Evolutionary conservation across 1,140 invertebrate genomes (phyloP).

Genomic region (Drosophila takahashii): DNA sequence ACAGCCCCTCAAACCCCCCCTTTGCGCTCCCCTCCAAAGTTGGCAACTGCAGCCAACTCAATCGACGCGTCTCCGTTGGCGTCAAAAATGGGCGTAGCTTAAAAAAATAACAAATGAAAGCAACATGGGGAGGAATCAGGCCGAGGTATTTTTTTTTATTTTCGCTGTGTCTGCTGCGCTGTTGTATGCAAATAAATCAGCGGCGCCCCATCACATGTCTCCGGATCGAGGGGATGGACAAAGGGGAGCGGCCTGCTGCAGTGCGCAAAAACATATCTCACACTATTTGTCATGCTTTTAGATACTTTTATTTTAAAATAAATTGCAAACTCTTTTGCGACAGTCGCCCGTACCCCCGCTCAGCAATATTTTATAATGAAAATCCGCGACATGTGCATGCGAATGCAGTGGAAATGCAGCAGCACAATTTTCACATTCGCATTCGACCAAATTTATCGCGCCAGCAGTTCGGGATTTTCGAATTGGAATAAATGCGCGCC

Average conservation of each 20-base stretch:
- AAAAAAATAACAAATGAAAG: conserved; percentile 7
- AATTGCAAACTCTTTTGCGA: conserved; percentile 79
- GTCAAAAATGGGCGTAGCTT: conserved; percentile 75
- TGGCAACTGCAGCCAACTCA: conserved; percentile 44
- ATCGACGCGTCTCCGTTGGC: conserved; percentile 53
- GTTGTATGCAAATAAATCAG: conserved; percentile 84
- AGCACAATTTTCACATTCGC: conserved; percentile 84
- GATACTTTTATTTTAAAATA: conserved; percentile 82
- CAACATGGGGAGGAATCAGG: conserved; percentile 32
- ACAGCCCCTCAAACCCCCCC: conserved; percentile 1
- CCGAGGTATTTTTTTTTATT: conserved; percentile 33
- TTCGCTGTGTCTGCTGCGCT: conserved; percentile 60
- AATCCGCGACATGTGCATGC: conserved; percentile 62
- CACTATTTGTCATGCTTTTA: conserved; percentile 79
- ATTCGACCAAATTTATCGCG: conserved; percentile 82
- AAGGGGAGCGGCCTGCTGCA: conserved; percentile 50
- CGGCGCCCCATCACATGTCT: conserved; percentile 73
- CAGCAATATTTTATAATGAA: conserved; percentile 83
- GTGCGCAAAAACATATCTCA: conserved; percentile 81
- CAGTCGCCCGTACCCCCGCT: conserved; percentile 39
- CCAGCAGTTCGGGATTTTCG: conserved; percentile 71
- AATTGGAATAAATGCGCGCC: conserved; percentile 66
- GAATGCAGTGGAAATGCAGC: conserved; percentile 71
- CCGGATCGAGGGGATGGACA: conserved; percentile 12
- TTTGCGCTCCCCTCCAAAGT: conserved; percentile 17